Evolutionary conservation across 1,140 invertebrate species (phyloP).

Genomic region (Yoshiicerus persimilis): DNA sequence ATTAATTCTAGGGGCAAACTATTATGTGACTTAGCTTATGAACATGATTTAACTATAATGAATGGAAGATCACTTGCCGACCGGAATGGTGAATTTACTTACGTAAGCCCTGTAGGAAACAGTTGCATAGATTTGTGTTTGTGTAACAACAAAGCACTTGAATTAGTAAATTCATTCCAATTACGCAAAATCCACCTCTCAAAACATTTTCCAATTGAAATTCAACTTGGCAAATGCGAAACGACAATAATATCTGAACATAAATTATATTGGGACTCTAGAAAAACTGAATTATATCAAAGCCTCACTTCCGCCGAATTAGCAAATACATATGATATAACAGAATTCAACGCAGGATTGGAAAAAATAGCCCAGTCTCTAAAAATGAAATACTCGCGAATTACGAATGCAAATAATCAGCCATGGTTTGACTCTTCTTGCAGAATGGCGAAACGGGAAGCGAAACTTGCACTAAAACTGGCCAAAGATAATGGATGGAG

Average conservation of each 20-base stretch:
- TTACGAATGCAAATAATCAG: not conserved
- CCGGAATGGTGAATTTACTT: not conserved
- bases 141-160: not conserved
- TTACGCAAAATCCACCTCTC: not conserved
- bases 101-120: not conserved
- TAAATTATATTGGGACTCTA: not conserved
- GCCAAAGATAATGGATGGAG: not conserved
- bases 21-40: not conserved
- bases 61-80: not conserved
- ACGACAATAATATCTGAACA: not conserved
- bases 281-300: not conserved
- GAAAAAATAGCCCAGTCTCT: not conserved
- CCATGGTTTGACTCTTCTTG: not conserved
- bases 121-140: not conserved
- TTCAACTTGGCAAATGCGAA: not conserved
- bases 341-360: not conserved
- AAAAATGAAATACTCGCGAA: not conserved
- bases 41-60: not conserved
- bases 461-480: not conserved
- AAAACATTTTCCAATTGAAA: not conserved
- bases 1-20: not conserved
- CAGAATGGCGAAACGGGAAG: not conserved
- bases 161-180: not conserved
- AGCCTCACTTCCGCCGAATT: not conserved
- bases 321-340: not conserved